Evolutionary conservation across 1,140 invertebrate species (phyloP).

Genomic region (Diorhabda sublineata): DNA sequence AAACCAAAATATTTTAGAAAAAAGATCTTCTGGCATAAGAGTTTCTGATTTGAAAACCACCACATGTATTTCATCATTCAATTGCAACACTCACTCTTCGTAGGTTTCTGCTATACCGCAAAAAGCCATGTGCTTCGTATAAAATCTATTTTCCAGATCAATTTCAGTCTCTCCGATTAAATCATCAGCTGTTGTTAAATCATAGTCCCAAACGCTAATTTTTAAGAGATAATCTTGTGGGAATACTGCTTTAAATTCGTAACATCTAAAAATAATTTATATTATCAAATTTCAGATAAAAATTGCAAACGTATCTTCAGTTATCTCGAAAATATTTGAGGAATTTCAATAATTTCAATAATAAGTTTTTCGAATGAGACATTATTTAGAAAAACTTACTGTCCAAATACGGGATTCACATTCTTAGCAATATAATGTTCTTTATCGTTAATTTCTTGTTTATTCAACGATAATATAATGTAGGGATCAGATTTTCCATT

Average conservation of each 20-base stretch:
- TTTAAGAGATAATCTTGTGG: conserved; percentile 69
- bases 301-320: no score
- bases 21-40: neutral
- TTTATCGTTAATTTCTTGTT: conserved; percentile 63
- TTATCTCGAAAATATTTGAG: neutral
- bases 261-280: conserved; percentile 54
- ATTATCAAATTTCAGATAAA: neutral
- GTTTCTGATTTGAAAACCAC: neutral
- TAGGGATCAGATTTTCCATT: conserved; percentile 78
- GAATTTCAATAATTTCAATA: conserved; percentile 3
- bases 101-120: conserved; percentile 74
- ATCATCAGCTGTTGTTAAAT: conserved; percentile 65
- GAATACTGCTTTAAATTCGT: conserved; percentile 70
- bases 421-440: conserved; percentile 73
- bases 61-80: no score
- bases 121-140: conserved; percentile 69
- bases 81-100: conserved; percentile 50
- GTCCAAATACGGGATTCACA: conserved; percentile 83
- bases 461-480: conserved; percentile 64
- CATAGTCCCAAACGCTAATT: conserved; percentile 74
- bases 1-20: neutral
- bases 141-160: conserved; percentile 84
- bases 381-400: conserved; percentile 47
- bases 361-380: neutral
- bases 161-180: conserved; percentile 81